Conservation (phyloP, 37 sponge, comb jelly and placozoan species). For the Mnemiopsis leidyi region DNA sequence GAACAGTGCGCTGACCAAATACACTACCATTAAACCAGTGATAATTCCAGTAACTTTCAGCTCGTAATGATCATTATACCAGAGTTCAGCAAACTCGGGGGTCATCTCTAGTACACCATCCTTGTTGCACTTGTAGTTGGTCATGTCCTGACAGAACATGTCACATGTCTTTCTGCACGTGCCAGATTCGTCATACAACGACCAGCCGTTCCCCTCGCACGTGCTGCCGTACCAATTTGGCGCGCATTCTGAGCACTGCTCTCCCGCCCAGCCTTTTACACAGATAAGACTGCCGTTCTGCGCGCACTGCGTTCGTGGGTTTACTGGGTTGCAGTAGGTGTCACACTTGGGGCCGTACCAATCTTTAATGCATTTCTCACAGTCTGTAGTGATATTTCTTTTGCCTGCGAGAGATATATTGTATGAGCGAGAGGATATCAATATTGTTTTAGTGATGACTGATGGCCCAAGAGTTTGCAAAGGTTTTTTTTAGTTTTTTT, state of each 20-base stretch:
- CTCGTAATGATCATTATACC: too few relatives aligned
- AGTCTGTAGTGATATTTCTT: not conserved
- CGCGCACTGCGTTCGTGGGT: not conserved
- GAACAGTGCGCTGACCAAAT: not conserved
- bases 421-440: too few relatives aligned
- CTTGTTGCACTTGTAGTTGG: not conserved
- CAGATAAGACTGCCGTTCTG: not conserved
- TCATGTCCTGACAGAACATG: not conserved
- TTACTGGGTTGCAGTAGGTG: not conserved
- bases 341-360: not conserved
- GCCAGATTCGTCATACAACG: too few relatives aligned
- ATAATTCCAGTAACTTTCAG: too few relatives aligned
- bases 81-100: not conserved
- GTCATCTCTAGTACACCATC: constrained; percentile 24
- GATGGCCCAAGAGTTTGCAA: too few relatives aligned
- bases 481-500: too few relatives aligned
- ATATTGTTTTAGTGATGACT: too few relatives aligned
- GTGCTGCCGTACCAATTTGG: not conserved
- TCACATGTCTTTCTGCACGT: constrained; percentile 7
- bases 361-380: not conserved
- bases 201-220: not conserved
- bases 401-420: too few relatives aligned
- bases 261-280: not conserved
- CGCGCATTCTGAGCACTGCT: not conserved
- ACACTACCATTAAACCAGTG: too few relatives aligned